Conservation (phyloP, 2,797 vertebrate genomes). For the Paratrypauchen microcephalus region DNA sequence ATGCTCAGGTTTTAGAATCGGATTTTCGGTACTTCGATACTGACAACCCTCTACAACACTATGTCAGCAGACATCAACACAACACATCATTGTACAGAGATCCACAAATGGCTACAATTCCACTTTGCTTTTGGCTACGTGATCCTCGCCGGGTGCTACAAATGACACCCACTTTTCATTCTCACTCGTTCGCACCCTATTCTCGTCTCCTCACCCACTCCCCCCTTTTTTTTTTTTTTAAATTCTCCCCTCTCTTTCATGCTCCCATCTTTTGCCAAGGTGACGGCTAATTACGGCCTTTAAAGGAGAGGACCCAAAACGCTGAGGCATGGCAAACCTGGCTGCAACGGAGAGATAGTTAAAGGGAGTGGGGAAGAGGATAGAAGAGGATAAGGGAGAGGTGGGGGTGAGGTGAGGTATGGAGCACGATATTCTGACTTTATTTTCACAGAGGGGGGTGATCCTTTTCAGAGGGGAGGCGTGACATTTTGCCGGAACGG, state of each 20-base stretch:
- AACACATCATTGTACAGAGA: not conserved
- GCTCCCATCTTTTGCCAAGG: slow-evolving; percentile 49
- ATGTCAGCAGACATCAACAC: not conserved
- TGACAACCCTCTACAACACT: not conserved
- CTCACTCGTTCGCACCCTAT: slow-evolving; percentile 17
- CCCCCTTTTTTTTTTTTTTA: slow-evolving; percentile 5
- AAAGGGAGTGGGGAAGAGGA: slow-evolving; percentile 67
- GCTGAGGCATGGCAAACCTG: slow-evolving; percentile 65
- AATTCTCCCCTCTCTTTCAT: slow-evolving; percentile 23
- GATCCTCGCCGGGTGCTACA: slow-evolving; percentile 13
- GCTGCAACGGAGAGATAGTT: slow-evolving; percentile 53
- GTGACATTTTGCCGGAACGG: slow-evolving; percentile 76
- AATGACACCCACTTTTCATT: slow-evolving; percentile 17
- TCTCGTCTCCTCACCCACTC: slow-evolving; percentile 7
- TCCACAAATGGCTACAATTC: not conserved
- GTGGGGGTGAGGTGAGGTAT: slow-evolving; percentile 46
- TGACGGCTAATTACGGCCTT: slow-evolving; percentile 67
- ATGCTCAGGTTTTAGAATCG: too few species aligned
- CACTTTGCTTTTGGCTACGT: not conserved
- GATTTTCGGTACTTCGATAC: too few species aligned
- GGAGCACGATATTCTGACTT: slow-evolving; percentile 56
- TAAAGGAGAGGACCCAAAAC: slow-evolving; percentile 58
- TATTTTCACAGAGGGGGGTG: slow-evolving; percentile 61
- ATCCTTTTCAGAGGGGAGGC: slow-evolving; percentile 64
- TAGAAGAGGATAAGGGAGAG: slow-evolving; percentile 60